A percentile compares a stretch with the other conserved stretches of the same genome.
Conservation (phyloP, 2,113 vertebrate species). For the Gyps fulvus region DNA sequence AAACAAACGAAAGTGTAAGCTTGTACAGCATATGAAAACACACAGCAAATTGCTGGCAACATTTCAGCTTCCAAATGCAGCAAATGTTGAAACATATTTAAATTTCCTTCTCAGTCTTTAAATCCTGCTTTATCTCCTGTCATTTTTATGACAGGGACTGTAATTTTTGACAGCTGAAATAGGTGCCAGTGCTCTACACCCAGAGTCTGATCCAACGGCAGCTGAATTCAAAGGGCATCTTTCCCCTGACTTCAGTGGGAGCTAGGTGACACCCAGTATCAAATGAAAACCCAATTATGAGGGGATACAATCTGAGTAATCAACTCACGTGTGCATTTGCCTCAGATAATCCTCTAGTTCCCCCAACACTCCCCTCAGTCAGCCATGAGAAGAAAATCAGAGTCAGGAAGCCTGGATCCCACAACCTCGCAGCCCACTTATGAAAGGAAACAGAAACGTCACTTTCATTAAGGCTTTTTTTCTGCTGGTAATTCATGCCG, state of each 20-base stretch:
- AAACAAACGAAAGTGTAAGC: slow-evolving; percentile 38
- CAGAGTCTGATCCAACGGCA: background rate
- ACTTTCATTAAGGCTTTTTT: background rate
- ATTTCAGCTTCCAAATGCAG: slow-evolving; percentile 39
- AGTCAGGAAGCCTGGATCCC: background rate
- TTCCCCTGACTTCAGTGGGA: background rate
- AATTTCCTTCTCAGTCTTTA: slow-evolving; percentile 32
- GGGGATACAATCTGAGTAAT: background rate
- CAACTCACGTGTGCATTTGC: background rate
- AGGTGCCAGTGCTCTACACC: background rate
- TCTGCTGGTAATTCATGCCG: background rate
- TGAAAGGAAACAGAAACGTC: background rate
- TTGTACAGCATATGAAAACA: slow-evolving; percentile 38
- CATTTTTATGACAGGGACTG: background rate
- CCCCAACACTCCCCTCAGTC: background rate
- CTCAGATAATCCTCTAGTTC: background rate
- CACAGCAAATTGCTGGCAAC: slow-evolving; percentile 26
- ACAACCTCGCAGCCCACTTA: background rate
- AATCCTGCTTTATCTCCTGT: slow-evolving; percentile 17
- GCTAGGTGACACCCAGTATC: background rate
- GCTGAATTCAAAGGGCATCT: background rate
- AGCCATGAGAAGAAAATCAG: background rate
- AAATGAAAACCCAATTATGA: background rate
- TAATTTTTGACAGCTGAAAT: slow-evolving; percentile 48
- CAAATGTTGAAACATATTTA: slow-evolving; percentile 48